A percentile compares a stretch with the other conserved stretches of the same genome.
These are phyloP conservation scores for Esox lucius DNA, from an alignment of 2,797 vertebrate species.

Conservation along the genomic window DNA sequence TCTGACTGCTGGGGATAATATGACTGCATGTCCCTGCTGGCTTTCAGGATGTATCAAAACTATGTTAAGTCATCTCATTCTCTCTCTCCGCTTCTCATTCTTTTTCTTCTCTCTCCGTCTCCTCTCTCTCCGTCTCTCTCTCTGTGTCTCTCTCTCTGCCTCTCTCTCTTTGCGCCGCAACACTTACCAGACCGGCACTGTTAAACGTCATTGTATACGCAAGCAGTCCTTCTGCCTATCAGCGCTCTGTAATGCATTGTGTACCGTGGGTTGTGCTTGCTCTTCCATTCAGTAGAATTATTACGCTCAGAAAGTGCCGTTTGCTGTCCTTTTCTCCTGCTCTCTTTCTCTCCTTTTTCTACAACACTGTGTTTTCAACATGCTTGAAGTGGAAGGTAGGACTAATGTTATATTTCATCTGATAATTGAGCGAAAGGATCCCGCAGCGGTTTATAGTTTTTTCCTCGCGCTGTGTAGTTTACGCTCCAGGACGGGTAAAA, in stretches of 20 bases:
- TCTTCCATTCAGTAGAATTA: slow-evolving; percentile 76
- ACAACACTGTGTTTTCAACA: slow-evolving; percentile 80
- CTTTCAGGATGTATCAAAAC: no score
- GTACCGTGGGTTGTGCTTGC: slow-evolving; percentile 68
- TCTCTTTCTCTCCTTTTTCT: slow-evolving; percentile 48
- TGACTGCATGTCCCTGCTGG: no score
- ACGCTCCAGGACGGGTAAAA: background rate
- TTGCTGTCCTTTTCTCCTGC: slow-evolving; percentile 36
- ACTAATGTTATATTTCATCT: background rate
- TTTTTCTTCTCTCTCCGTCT: background rate
- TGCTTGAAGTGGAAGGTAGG: slow-evolving; percentile 99
- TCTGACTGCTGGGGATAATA: no score
- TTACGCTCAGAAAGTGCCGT: slow-evolving; percentile 54
- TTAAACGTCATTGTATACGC: slow-evolving; percentile 91
- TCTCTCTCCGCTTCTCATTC: background rate
- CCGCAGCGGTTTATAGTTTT: background rate
- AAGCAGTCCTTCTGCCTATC: slow-evolving; percentile 83
- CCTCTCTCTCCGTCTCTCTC: background rate
- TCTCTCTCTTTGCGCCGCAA: slow-evolving; percentile 77
- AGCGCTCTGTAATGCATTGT: slow-evolving; percentile 75
- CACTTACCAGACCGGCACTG: slow-evolving; percentile 38
- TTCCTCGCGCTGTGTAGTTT: background rate
- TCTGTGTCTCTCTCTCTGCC: slow-evolving; percentile 8
- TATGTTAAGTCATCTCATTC: no score
- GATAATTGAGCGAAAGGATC: background rate